phyloP scores from a whole-genome alignment of 2,113 vertebrate genomes.

The Montifringilla adamsi region DNA sequence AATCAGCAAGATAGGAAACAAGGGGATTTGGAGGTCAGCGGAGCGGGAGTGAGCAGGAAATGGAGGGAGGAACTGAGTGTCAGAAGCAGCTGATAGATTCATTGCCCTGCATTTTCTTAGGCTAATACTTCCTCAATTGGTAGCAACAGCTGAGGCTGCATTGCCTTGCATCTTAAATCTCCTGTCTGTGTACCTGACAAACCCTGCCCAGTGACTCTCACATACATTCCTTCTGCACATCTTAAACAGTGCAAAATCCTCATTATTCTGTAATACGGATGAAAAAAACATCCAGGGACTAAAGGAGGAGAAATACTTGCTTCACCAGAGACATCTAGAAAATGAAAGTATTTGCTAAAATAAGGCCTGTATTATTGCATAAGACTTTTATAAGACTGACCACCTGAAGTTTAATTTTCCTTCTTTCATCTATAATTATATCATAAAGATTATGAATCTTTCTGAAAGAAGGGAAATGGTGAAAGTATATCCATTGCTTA shows the following conservation, averaged over 20 bases:
- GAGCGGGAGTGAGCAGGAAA: background rate
- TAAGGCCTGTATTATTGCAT: background rate
- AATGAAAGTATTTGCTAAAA: background rate
- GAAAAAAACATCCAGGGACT: background rate
- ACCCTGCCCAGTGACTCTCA: background rate
- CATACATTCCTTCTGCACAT: background rate
- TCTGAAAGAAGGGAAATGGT: background rate
- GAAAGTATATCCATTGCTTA: background rate
- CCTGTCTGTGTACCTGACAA: background rate
- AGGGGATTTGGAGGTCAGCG: background rate
- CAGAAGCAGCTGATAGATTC: constrained; percentile 30
- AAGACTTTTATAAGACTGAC: background rate
- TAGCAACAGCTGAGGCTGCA: background rate
- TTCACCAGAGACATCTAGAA: background rate
- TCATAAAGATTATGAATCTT: background rate
- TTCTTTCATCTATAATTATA: background rate
- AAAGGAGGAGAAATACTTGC: background rate
- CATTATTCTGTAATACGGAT: background rate
- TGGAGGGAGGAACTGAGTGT: background rate
- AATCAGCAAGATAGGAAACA: constrained; percentile 15
- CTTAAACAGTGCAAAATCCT: background rate
- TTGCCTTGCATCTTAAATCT: background rate
- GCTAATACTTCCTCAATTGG: background rate
- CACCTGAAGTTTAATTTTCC: constrained; percentile 1
- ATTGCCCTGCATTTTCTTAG: background rate